Evolutionary conservation across 2,797 vertebrate species (phyloP).

Genomic region (Eulemur rubriventer): DNA sequence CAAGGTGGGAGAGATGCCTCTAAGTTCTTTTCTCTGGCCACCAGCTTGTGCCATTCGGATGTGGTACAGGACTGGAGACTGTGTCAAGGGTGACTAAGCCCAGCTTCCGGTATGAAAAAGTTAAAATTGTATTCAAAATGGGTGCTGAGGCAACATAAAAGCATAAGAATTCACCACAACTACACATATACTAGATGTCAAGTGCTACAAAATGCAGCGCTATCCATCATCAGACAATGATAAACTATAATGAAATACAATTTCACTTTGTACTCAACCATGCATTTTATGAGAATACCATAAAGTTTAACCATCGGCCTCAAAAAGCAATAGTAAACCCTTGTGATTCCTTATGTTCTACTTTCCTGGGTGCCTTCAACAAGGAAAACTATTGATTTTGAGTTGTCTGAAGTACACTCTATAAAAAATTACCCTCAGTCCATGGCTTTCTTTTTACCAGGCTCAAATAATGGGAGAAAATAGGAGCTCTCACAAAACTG

Average conservation of each 20-base stretch:
- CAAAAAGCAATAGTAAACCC: conserved; percentile 50
- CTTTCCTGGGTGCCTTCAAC: conserved; percentile 61
- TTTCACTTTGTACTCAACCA: conserved; percentile 51
- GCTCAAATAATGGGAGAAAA: conserved; percentile 44
- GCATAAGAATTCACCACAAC: not conserved
- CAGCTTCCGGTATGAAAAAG: not conserved
- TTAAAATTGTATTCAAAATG: not conserved
- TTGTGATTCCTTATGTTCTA: conserved; percentile 56
- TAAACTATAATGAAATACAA: conserved; percentile 67
- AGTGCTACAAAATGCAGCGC: conserved; percentile 53
- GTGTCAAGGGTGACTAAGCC: not conserved
- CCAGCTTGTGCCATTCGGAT: not conserved
- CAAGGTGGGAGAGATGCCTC: not conserved
- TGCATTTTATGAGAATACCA: conserved; percentile 26
- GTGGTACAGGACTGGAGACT: not conserved
- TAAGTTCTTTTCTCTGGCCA: not conserved
- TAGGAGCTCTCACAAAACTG: conserved; percentile 1
- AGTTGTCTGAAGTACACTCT: not conserved
- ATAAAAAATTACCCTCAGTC: conserved; percentile 52
- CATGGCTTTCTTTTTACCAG: conserved; percentile 43
- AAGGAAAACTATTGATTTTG: conserved; percentile 44
- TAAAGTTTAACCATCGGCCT: conserved; percentile 58
- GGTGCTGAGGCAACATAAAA: not conserved
- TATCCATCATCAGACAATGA: conserved; percentile 64
- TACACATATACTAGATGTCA: conserved; percentile 14